phyloP scores from a whole-genome alignment of 1,140 invertebrate species.

The Chelonus insularis region DNA sequence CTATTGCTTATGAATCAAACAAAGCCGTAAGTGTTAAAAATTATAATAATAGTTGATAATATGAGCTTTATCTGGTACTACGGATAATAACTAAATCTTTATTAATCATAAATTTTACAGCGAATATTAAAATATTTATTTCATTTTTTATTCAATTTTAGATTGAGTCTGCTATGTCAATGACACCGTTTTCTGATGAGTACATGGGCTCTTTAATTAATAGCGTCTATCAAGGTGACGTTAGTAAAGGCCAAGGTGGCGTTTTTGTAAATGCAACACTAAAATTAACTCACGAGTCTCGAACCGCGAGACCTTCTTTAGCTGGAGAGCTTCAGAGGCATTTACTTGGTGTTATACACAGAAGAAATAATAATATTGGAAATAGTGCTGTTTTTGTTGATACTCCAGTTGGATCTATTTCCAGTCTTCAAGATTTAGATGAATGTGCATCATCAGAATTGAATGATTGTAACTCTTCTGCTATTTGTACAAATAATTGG shows the following conservation, averaged over 20 bases:
- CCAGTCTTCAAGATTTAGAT: constrained; percentile 80
- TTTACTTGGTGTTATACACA: constrained; percentile 78
- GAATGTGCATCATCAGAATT: constrained; percentile 83
- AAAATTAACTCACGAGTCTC: constrained; percentile 63
- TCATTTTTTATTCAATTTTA: constrained; percentile 46
- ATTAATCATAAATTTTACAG: no score
- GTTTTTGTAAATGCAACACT: constrained; percentile 85
- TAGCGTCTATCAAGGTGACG: constrained; percentile 75
- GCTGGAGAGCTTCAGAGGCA: constrained; percentile 80
- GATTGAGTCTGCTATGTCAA: constrained; percentile 86
- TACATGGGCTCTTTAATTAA: constrained; percentile 82
- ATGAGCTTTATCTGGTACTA: no score
- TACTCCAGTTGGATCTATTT: constrained; percentile 73
- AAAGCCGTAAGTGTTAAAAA: constrained; percentile 70
- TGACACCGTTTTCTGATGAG: constrained; percentile 85
- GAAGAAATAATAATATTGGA: constrained; percentile 83
- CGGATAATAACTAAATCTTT: no score
- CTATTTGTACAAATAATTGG: constrained; percentile 85
- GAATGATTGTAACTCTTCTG: constrained; percentile 89
- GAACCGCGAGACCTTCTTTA: constrained; percentile 68
- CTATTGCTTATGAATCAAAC: constrained; percentile 80
- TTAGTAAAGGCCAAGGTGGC: constrained; percentile 67
- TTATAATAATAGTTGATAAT: constrained; percentile 6
- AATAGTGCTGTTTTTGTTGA: constrained; percentile 83
- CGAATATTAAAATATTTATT: constrained; percentile 14